A percentile compares a stretch with the other conserved stretches of the same genome.
These are phyloP conservation scores for Drosophila trapezifrons DNA, from an alignment of 1,140 invertebrate genomes.

Conservation along the genomic window DNA sequence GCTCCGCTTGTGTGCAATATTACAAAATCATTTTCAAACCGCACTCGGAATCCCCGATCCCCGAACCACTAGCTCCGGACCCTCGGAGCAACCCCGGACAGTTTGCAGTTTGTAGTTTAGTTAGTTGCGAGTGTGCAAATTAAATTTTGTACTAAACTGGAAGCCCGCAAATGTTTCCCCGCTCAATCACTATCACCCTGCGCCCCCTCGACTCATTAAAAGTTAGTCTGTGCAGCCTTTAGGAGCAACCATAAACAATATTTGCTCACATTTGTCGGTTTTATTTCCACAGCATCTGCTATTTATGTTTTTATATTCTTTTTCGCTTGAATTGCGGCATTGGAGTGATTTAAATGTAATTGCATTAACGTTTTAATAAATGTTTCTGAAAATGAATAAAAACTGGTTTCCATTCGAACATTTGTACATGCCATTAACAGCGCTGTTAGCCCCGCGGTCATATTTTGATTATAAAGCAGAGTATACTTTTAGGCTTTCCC, in stretches of 20 bases:
- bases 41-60: conserved; percentile 36
- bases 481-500: conserved; percentile 14
- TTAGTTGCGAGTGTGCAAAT: conserved; percentile 64
- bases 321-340: not conserved
- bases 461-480: not conserved
- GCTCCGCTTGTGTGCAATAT: conserved; percentile 72
- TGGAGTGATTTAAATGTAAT: conserved; percentile 28
- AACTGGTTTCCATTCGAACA: not conserved
- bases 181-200: not conserved
- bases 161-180: conserved; percentile 33
- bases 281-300: not conserved
- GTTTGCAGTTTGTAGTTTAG: conserved; percentile 43
- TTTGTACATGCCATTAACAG: conserved; percentile 6
- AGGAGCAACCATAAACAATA: conserved; percentile 37
- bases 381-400: not conserved
- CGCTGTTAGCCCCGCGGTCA: not conserved
- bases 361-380: conserved; percentile 29
- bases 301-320: not conserved
- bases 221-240: conserved; percentile 57
- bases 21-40: conserved; percentile 80
- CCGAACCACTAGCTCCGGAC: not conserved
- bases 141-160: conserved; percentile 64
- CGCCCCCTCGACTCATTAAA: conserved; percentile 58
- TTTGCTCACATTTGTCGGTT: conserved; percentile 36
- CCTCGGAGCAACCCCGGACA: not conserved